phyloP scores from a whole-genome alignment of 2,888 invertebrate genomes.

The Amaurobius ferox region DNA sequence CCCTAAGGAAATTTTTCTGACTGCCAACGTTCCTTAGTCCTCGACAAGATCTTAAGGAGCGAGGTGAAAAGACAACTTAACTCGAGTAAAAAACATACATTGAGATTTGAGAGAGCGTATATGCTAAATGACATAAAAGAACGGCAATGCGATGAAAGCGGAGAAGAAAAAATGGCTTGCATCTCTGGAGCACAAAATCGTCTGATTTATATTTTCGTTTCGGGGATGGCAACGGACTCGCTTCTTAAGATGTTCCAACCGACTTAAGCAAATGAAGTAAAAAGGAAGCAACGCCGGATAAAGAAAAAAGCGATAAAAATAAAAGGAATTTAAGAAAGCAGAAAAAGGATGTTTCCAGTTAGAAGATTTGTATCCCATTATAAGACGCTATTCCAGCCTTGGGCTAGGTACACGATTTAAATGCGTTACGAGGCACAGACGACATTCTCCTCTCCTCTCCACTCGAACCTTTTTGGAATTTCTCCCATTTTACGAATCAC shows the following conservation, averaged over 20 bases:
- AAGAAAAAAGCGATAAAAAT: constrained; percentile 40
- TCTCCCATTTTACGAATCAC: constrained; percentile 25
- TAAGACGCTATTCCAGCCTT: constrained; percentile 48
- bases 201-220: constrained; percentile 54
- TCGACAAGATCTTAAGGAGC: constrained; percentile 56
- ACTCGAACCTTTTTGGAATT: constrained; percentile 32
- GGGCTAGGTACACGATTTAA: constrained; percentile 64
- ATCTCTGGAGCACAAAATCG: constrained; percentile 45
- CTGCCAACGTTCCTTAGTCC: constrained; percentile 47
- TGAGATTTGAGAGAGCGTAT: constrained; percentile 9
- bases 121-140: constrained; percentile 52
- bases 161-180: constrained; percentile 22
- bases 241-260: constrained; percentile 50
- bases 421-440: constrained; percentile 64
- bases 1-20: constrained; percentile 40
- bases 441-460: constrained; percentile 41
- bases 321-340: constrained; percentile 41
- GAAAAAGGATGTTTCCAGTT: constrained; percentile 49
- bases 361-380: constrained; percentile 70
- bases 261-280: constrained; percentile 70
- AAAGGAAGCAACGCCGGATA: constrained; percentile 34
- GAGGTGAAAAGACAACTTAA: constrained; percentile 61
- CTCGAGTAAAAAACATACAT: constrained; percentile 7
- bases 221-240: neutral
- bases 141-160: constrained; percentile 42